These are phyloP conservation scores for Argyrosomus japonicus DNA, from an alignment of 2,113 vertebrate genomes.

Conservation along the genomic window DNA sequence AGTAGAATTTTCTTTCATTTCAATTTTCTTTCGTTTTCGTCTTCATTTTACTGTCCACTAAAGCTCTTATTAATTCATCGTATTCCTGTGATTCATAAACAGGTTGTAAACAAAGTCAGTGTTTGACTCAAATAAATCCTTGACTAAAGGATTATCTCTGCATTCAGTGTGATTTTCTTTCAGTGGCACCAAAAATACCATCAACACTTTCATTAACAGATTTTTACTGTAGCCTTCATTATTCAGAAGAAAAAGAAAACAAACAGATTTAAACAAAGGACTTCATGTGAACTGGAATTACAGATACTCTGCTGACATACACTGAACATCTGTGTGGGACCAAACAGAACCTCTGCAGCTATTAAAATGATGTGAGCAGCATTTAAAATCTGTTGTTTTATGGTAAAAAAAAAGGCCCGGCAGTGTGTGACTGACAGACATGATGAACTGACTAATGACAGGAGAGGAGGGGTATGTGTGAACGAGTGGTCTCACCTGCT, in stretches of 20 bases:
- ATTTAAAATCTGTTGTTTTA: no score
- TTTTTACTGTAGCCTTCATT: background rate
- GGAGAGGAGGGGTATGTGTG: constrained; percentile 32
- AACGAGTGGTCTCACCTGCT: constrained; percentile 78
- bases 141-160: background rate
- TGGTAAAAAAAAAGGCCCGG: background rate
- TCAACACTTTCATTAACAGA: background rate
- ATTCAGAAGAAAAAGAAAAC: background rate
- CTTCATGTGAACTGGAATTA: background rate
- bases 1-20: constrained; percentile 8
- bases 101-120: background rate
- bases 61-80: background rate
- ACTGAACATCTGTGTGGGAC: background rate
- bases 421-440: constrained; percentile 22
- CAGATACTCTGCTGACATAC: constrained; percentile 1
- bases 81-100: background rate
- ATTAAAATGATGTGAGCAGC: background rate
- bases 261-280: background rate
- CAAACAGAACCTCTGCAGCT: constrained; percentile 10
- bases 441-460: constrained; percentile 48
- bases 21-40: constrained; percentile 3
- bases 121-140: constrained; percentile 20
- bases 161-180: background rate
- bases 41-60: constrained; percentile 2
- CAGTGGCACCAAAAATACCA: background rate